Evolutionary conservation across 1,140 invertebrate genomes (phyloP).

Genomic region (Monomorium pharaonis): DNA sequence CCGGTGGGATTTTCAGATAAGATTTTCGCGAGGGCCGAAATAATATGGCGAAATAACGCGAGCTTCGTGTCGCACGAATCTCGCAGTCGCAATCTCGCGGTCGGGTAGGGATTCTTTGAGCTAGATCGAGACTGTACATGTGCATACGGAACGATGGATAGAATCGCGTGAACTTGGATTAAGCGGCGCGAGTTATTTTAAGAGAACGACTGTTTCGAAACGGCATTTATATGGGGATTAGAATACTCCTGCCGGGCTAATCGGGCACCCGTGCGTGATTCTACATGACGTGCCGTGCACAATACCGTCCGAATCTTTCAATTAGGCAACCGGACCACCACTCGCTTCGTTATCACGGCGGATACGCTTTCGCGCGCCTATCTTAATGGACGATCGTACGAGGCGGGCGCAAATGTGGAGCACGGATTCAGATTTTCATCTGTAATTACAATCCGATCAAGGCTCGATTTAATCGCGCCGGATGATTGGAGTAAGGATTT

Average conservation of each 20-base stretch:
- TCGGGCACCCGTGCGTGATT: constrained; percentile 12
- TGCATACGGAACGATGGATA: neutral
- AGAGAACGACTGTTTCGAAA: neutral
- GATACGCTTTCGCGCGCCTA: neutral
- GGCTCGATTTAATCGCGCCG: constrained; percentile 20
- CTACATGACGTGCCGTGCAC: constrained; percentile 16
- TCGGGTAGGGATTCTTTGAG: neutral
- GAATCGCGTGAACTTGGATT: constrained; percentile 23
- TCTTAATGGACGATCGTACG: constrained; percentile 26
- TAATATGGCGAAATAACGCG: neutral
- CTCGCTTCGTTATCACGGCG: constrained; percentile 31
- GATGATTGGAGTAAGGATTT: constrained; percentile 4
- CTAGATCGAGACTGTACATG: neutral
- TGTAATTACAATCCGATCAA: constrained; percentile 30
- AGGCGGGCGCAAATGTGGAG: constrained; percentile 17
- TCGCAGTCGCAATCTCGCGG: neutral
- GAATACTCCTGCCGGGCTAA: neutral
- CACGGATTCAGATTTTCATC: constrained; percentile 10
- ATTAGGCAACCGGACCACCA: constrained; percentile 13
- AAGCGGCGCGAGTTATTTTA: neutral
- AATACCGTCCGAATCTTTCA: constrained; percentile 38
- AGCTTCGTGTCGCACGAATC: neutral
- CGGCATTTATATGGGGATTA: constrained; percentile 7
- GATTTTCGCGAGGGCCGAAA: neutral
- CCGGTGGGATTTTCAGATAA: no score